Evolutionary conservation across 2,797 vertebrate genomes (phyloP).

Genomic region (Notamacropus eugenii): DNA sequence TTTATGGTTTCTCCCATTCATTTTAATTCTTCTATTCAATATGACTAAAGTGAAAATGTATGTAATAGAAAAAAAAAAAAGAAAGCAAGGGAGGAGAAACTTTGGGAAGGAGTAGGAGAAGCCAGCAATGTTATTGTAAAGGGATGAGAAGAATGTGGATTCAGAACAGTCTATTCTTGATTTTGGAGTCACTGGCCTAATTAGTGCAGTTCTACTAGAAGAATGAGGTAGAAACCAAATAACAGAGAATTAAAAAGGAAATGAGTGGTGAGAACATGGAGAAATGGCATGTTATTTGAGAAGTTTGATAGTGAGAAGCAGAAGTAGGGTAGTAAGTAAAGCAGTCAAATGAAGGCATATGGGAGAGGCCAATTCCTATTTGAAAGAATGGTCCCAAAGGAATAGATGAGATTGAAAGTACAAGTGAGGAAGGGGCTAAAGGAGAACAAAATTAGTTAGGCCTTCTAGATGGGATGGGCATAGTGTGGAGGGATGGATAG

Average conservation of each 20-base stretch:
- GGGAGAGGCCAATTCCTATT: background rate
- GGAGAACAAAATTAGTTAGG: background rate
- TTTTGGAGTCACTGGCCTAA: background rate
- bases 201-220: background rate
- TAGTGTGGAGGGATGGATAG: background rate
- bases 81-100: too few relatives aligned
- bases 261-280: background rate
- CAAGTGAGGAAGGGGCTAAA: background rate
- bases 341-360: background rate
- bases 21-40: too few relatives aligned
- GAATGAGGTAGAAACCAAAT: background rate
- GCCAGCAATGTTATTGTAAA: background rate
- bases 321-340: background rate
- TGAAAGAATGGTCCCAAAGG: background rate
- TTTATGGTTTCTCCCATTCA: too few relatives aligned
- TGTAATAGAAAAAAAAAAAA: too few relatives aligned
- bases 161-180: background rate
- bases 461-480: background rate
- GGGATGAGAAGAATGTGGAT: background rate
- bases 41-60: too few relatives aligned
- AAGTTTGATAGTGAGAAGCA: background rate
- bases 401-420: background rate
- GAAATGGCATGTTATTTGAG: background rate
- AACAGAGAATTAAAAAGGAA: background rate
- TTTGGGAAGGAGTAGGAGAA: background rate